Evolutionary conservation across 1,140 invertebrate genomes (phyloP).

Genomic region (Megalopta genalis): DNA sequence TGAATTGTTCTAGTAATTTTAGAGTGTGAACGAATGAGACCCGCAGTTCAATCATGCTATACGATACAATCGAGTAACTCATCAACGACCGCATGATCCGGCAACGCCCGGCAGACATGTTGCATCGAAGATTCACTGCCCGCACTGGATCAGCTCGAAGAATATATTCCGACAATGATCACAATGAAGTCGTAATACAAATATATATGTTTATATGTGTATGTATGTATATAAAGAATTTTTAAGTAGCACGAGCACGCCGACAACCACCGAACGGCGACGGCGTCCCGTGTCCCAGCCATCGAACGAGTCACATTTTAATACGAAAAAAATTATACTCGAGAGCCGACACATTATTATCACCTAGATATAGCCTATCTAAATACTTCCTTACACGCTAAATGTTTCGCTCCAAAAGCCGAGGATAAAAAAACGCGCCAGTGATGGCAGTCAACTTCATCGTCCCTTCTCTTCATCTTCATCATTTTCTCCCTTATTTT

Average conservation of each 20-base stretch:
- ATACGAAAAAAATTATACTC: constrained; percentile 39
- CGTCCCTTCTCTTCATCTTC: not conserved
- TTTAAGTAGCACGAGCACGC: constrained; percentile 21
- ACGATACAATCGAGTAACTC: not conserved
- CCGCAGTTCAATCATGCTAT: not conserved
- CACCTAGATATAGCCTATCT: constrained; percentile 36
- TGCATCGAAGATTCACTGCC: constrained; percentile 42
- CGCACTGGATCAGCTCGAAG: constrained; percentile 11
- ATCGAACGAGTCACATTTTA: constrained; percentile 16
- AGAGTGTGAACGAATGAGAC: no score
- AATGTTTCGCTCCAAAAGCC: constrained; percentile 47
- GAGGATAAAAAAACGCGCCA: constrained; percentile 49
- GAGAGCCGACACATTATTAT: constrained; percentile 29
- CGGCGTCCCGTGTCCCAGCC: constrained; percentile 7
- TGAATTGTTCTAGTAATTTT: no score
- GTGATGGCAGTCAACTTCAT: constrained; percentile 62
- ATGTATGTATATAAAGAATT: constrained; percentile 29
- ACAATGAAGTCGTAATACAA: constrained; percentile 46
- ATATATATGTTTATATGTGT: constrained; percentile 41
- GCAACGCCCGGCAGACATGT: not conserved
- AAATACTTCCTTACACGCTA: constrained; percentile 48
- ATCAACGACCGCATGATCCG: constrained; percentile 2
- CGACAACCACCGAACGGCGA: not conserved
- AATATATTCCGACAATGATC: constrained; percentile 24
- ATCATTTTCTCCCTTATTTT: not conserved